A percentile compares a stretch with the other conserved stretches of the same genome.
phyloP scores from a whole-genome alignment of 2,888 invertebrate species.

The Crocallis elinguaria region DNA sequence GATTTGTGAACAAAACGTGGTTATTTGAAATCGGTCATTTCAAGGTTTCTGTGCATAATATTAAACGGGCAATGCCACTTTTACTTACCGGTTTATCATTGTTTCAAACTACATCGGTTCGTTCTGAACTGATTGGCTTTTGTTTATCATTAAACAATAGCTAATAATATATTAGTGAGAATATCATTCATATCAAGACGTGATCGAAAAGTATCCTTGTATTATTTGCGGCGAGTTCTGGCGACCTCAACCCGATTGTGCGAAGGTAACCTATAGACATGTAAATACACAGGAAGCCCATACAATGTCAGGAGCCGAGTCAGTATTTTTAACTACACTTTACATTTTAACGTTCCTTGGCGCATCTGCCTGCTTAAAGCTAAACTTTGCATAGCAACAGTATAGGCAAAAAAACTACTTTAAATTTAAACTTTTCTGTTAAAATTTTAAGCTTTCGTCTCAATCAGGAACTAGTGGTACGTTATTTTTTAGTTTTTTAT shows the following conservation, averaged over 20 bases:
- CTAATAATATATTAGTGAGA: slow-evolving; percentile 19
- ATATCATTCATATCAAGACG: slow-evolving; percentile 19
- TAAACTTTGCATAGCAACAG: neutral
- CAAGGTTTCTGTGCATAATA: slow-evolving; percentile 6
- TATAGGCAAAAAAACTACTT: neutral
- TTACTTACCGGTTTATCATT: slow-evolving; percentile 1
- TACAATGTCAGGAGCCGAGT: slow-evolving; percentile 71
- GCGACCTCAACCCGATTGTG: slow-evolving; percentile 78
- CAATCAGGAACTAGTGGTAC: too few relatives aligned
- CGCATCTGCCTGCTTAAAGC: neutral
- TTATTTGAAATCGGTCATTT: slow-evolving; percentile 14
- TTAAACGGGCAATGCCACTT: slow-evolving; percentile 14
- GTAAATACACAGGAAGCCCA: slow-evolving; percentile 77
- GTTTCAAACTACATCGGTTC: neutral
- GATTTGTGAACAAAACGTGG: slow-evolving; percentile 12
- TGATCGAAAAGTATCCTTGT: slow-evolving; percentile 37
- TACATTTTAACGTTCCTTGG: slow-evolving; percentile 30
- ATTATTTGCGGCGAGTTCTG: slow-evolving; percentile 51
- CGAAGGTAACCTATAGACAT: slow-evolving; percentile 78
- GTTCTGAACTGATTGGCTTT: slow-evolving; percentile 12
- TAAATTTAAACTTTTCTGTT: too few relatives aligned
- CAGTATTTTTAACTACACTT: slow-evolving; percentile 40
- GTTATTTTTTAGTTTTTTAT: too few relatives aligned
- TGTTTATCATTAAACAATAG: slow-evolving; percentile 37
- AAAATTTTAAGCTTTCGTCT: too few relatives aligned